These are phyloP conservation scores for Elanus axillaris DNA, from an alignment of 2,113 vertebrate genomes.

Conservation along the genomic window DNA sequence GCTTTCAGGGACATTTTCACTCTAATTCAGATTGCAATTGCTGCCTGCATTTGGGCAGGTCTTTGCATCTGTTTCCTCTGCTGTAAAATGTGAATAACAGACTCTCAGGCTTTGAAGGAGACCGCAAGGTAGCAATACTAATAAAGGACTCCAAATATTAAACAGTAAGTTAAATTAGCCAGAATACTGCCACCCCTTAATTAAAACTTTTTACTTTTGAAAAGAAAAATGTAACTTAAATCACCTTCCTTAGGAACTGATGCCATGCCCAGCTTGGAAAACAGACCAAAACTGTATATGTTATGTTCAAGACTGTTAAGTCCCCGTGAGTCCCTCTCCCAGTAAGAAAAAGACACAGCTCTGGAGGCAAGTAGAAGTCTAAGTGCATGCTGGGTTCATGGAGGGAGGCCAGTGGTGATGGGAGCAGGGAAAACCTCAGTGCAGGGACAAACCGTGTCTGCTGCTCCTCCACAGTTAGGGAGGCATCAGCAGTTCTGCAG, in stretches of 20 bases:
- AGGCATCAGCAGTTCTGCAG: background rate
- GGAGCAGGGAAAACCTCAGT: background rate
- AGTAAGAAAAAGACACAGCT: background rate
- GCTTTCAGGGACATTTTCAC: slow-evolving; percentile 44
- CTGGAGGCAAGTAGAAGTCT: background rate
- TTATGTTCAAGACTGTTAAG: background rate
- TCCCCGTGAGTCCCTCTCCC: background rate
- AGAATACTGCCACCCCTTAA: background rate
- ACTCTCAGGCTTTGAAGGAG: background rate
- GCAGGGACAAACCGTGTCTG: rapidly evolving
- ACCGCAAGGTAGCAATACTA: background rate
- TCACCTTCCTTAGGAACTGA: background rate
- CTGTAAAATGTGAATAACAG: slow-evolving; percentile 45
- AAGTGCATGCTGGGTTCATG: background rate
- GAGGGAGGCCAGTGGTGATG: background rate
- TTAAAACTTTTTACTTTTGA: background rate
- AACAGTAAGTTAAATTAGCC: background rate
- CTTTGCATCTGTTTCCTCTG: slow-evolving; percentile 61
- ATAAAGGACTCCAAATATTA: background rate
- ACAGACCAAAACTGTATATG: background rate
- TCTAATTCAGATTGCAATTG: slow-evolving; percentile 34
- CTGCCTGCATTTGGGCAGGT: slow-evolving; percentile 46
- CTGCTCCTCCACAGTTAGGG: background rate
- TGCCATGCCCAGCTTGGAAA: background rate
- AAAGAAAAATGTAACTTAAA: background rate